A percentile compares a stretch with the other conserved stretches of the same genome.
Evolutionary conservation across 1,140 invertebrate species (phyloP).

Genomic region (Bombus pyrosoma): DNA sequence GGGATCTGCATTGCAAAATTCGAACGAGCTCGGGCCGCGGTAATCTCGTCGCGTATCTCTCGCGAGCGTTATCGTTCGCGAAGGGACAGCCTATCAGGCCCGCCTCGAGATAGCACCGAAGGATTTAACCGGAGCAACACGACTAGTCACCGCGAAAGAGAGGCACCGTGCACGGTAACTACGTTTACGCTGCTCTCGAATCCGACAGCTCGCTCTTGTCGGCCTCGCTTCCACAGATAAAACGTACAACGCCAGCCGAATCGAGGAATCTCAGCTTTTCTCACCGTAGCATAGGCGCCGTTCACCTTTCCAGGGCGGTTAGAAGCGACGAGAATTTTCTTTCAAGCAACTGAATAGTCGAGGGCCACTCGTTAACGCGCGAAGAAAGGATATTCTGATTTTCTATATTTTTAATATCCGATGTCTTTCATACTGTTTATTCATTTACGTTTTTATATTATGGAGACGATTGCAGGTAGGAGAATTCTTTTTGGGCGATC

Average conservation of each 20-base stretch:
- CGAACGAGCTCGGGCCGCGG: slow-evolving; percentile 42
- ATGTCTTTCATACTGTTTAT: neutral
- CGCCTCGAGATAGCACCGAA: slow-evolving; percentile 66
- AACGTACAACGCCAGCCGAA: slow-evolving; percentile 25
- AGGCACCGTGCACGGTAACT: slow-evolving; percentile 1
- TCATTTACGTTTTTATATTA: too few species aligned
- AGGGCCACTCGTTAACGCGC: neutral
- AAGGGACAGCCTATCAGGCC: slow-evolving; percentile 61
- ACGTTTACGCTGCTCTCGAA: slow-evolving; percentile 31
- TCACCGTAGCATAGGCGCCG: neutral
- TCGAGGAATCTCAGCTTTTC: slow-evolving; percentile 3
- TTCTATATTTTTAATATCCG: neutral
- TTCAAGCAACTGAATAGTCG: neutral
- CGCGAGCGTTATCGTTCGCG: slow-evolving; percentile 57
- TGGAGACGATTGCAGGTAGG: too few species aligned
- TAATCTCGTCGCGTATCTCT: slow-evolving; percentile 41
- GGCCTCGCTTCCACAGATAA: slow-evolving; percentile 36
- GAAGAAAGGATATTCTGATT: neutral
- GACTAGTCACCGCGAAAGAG: neutral
- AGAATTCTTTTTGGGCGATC: too few species aligned
- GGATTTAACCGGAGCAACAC: slow-evolving; percentile 70
- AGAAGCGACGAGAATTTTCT: neutral
- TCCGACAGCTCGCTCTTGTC: slow-evolving; percentile 42
- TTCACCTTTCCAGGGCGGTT: neutral
- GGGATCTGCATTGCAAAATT: slow-evolving; percentile 70